Evolutionary conservation across 2,797 vertebrate species (phyloP), one percentile per base, ranked within the genome.

Genomic region (Brachymystax lenok): DNA sequence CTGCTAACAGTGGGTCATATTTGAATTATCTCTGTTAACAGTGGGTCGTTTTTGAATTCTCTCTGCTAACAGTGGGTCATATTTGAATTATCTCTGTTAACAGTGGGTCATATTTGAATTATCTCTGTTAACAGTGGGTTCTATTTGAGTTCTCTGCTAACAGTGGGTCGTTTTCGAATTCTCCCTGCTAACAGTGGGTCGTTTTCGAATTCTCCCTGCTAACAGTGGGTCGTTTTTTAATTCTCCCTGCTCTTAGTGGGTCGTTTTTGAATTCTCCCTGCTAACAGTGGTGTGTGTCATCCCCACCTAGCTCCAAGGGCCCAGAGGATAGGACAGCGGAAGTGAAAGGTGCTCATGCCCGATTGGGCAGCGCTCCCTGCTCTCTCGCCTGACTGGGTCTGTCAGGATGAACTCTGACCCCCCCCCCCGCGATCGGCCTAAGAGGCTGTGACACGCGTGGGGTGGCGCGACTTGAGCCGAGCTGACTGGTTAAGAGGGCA

Each of bases 401-500:
- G 92, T 89, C 88, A 80, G 74, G 80, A 80, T 88, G 87, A 93
- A 91, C 92, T 93, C 85, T 93, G 88, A 96, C 92, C 92, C 88
- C 75, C 40, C 40, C 2, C 8, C 6, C 33, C 86, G 46, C 10
- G 77, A 77, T 28, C 71, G 80, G 83, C 72, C 69, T 91, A 92
- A 93, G 84, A 89, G 17, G 86, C 90, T 87, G 71, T 91, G 92
- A 94, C 91, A 93, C 86, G 81, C 85, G 81, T 77, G 84, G 87
- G 85, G 85, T 85, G 27, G 17, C 79, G 87, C 78, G 78, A 84
- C 83, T 94, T 33, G 93, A 96, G 88, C 86, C 85, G 85, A 93
- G 88, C 89, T 92, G 90, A 96, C 92, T 95, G 89, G 85, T 91
- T 93, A 92, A 93, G 91, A 94, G 92, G 84, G 40, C 40, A 12